Percentiles rank a stretch among this genome's conserved stretches.
Conservation (phyloP, 1,140 invertebrate species). For the Brachionus sp. region DNA sequence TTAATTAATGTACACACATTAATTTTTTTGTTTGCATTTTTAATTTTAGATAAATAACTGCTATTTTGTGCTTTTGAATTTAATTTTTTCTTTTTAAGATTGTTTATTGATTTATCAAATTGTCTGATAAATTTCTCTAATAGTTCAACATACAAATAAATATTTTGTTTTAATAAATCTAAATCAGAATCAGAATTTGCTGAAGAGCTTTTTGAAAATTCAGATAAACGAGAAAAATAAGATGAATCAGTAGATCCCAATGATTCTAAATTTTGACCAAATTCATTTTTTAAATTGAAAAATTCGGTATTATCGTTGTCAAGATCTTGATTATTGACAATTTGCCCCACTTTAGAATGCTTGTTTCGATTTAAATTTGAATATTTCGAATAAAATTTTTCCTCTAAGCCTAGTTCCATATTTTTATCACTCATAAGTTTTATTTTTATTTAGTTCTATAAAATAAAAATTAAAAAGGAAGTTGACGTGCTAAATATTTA, state of each 20-base stretch:
- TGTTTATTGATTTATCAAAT: not conserved
- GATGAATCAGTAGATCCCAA: not conserved
- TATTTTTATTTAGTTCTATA: not conserved
- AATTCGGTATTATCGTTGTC: not conserved
- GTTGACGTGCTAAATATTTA: slow-evolving; percentile 4
- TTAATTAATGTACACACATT: not conserved
- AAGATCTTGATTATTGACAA: not conserved
- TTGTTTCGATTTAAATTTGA: not conserved
- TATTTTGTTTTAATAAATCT: not conserved
- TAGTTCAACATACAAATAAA: not conserved
- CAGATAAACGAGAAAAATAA: not conserved
- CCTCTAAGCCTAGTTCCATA: not conserved
- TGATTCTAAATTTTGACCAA: no score
- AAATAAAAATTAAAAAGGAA: slow-evolving; percentile 12
- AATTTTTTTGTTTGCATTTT: not conserved
- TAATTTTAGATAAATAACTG: not conserved
- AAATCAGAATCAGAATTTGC: not conserved
- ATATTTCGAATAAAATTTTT: not conserved
- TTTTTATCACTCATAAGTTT: not conserved
- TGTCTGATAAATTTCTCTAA: not conserved
- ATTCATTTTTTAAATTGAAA: not conserved
- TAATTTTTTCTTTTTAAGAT: not conserved
- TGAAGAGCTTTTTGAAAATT: not conserved
- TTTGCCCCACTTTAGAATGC: not conserved
- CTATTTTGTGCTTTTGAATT: not conserved